Base-by-base conservation (phyloP, 2,888 invertebrate genomes). In the Drosophila vallismaia region DNA sequence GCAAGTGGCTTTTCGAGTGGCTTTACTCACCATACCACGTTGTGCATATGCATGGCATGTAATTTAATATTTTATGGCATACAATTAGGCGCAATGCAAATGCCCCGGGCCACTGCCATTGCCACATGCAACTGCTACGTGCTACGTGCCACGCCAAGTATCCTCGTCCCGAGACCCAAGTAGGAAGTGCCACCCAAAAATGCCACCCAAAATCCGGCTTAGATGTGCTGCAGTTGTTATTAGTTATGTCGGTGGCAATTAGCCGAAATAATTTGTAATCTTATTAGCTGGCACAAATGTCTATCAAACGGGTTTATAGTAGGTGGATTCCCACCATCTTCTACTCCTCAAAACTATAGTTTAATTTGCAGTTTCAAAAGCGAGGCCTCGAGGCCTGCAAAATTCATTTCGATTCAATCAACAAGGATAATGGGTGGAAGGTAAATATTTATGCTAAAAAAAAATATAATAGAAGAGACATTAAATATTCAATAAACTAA, bases 61-160 rank as follows among this genome's bases (percentile, higher is more conserved):
- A 84, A 84, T 88, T 64, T 88, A 88, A 82, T 88, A 86, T 86
- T 86, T 84, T 78, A 88, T 84, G 71, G 88, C 88, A 78, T 78
- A 83, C 80, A 88, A 84, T 88, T 88, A 88, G 80, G 78, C 71
- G 75, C 72, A 67, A 69, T 64, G 79, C 59, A 75, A 73, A 66
- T 77, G 66, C 63, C 53, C 31, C 19, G 54, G 60, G 62, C 45
- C 36, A 36, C n/a, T n/a, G 36, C 36, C 26, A 26, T 26, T 4
- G 2, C 26, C 49, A 46, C 50, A 42, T 56, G 44, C 46, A 24
- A 29, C 45, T 46, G 38, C 50, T 75, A 77, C 74, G 84, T 74
- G 84, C 59, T 57, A 9, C 14, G 44, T 28, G 33, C 9, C 19
- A 42, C 12, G 24, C 44, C 10, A 7, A 50, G 28, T 5, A 36